A percentile compares a stretch with the other conserved stretches of the same genome.
Evolutionary conservation across 2,888 invertebrate genomes (phyloP).

Genomic region (Glyphotaelius pellucidus): DNA sequence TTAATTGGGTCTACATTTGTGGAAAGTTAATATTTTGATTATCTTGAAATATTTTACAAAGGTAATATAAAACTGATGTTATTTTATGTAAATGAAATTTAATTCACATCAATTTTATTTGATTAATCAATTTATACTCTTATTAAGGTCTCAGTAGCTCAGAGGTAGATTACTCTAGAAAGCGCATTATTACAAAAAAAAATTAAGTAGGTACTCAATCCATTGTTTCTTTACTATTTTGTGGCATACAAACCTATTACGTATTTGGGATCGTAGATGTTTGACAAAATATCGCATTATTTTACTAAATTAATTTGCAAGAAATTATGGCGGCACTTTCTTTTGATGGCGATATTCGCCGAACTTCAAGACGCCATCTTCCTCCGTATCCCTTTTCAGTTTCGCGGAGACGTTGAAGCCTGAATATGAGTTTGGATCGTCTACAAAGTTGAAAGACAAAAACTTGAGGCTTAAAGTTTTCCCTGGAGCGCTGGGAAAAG

Average conservation of each 20-base stretch:
- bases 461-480: conserved; percentile 50
- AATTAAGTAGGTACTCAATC: no score
- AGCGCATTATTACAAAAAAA: no score
- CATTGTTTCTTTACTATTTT: not conserved
- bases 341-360: not conserved
- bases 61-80: no score
- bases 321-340: not conserved
- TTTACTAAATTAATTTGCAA: not conserved
- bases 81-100: no score
- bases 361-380: conserved; percentile 19
- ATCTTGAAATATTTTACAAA: no score
- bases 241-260: not conserved
- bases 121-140: no score
- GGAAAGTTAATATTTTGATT: no score
- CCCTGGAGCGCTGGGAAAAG: conserved; percentile 51
- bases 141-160: no score
- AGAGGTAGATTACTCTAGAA: no score
- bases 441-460: conserved; percentile 60
- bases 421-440: conserved; percentile 55
- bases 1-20: not conserved
- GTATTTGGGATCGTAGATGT: not conserved
- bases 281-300: not conserved
- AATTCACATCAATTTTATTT: no score
- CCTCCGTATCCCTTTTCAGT: not conserved
- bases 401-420: conserved; percentile 21